Evolutionary conservation across 2,888 invertebrate species (phyloP), one percentile per base, ranked within the genome.

Genomic region (Sympetrum striolatum): DNA sequence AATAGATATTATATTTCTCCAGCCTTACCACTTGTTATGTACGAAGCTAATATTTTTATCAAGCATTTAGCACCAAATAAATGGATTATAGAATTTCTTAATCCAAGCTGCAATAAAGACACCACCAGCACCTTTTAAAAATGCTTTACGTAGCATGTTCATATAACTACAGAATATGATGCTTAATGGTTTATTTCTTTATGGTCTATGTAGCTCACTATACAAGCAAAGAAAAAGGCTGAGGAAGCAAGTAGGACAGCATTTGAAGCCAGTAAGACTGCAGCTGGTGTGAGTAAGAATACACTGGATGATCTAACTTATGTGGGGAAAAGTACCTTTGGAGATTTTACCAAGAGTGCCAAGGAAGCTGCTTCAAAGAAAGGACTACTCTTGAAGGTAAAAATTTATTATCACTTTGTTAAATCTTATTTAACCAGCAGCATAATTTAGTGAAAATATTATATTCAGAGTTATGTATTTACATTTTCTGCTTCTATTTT

Each of bases 271-370:
- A 97, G 97, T 91, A 98, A 97, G 93, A 97, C 97, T 22, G 98
- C 98, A 0, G 97, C 98, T 0, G 98, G 97, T 12, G 98, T 97
- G 15, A 97, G 98, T 93, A 97, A 97, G 93, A 98, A 97, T 92
- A 98, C 98, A 0, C 95, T 98, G 8, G 98, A 98, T 91, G 98
- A 98, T 93, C 94, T 98, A 39, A 97, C 97, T 0, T 98, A 98
- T 92, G 98, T 98, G 6, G 97, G 98, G n/a, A 98, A 98, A 93
- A 97, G 97, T 48, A 98, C 98, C 0, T 94, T 98, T 80, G 98
- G 98, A 0, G 98, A 98, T 93, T 94, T 98, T 31, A 98, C 98
- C 0, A 98, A 98, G 94, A 97, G 97, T 92, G 98, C 98, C 0
- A 97, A 98, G 93, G 98, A 98, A 94, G 98, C 95, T 1, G 98